Percentiles rank a stretch among this genome's conserved stretches.
Evolutionary conservation across 2,113 vertebrate species (phyloP).

Genomic region (Dasypus novemcinctus): DNA sequence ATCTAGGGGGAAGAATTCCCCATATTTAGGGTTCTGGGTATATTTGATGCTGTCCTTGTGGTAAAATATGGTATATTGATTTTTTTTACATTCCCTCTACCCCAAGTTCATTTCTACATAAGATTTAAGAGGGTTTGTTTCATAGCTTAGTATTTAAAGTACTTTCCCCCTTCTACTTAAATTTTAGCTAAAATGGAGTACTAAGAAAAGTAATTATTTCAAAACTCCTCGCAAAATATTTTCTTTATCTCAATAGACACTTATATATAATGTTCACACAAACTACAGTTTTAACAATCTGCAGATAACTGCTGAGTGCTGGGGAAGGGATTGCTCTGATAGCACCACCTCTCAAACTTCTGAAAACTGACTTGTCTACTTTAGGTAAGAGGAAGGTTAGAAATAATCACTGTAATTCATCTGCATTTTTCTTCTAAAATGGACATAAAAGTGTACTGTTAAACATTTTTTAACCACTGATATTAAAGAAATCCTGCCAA

Average conservation of each 20-base stretch:
- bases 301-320: neutral
- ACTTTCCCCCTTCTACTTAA: neutral
- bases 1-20: neutral
- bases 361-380: neutral
- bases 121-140: neutral
- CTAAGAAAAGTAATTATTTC: neutral
- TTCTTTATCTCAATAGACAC: neutral
- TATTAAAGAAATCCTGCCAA: constrained; percentile 9
- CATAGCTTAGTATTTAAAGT: neutral
- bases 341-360: rapidly evolving
- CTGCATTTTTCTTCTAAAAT: neutral
- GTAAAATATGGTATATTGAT: constrained; percentile 23
- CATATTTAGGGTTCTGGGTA: neutral
- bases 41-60: neutral
- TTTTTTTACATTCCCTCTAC: neutral
- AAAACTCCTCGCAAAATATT: neutral
- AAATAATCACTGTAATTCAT: neutral
- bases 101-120: neutral
- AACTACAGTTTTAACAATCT: neutral
- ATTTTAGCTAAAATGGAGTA: constrained; percentile 6
- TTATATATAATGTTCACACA: neutral
- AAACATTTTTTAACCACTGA: constrained; percentile 5
- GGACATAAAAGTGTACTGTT: constrained; percentile 15
- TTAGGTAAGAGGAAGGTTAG: neutral
- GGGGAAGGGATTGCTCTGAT: rapidly evolving